phyloP scores from a whole-genome alignment of 1,140 invertebrate genomes.

The Catajapyx aquilonaris region DNA sequence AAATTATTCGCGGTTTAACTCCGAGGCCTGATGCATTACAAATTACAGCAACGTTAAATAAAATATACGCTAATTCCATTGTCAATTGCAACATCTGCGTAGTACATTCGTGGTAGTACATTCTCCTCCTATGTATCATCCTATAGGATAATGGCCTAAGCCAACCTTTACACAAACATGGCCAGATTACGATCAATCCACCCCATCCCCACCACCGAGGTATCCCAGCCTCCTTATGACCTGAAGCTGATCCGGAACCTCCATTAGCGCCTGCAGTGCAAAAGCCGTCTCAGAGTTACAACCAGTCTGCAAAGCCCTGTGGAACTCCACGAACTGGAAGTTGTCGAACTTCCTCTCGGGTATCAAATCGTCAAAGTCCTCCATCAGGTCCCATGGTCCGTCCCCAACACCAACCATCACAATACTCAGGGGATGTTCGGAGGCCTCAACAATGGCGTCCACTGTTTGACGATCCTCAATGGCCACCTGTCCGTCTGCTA shows the following conservation, averaged over 20 bases:
- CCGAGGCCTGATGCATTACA: too few species aligned
- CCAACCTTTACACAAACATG: too few species aligned
- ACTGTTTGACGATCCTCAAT: slow-evolving; percentile 20
- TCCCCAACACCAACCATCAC: slow-evolving; percentile 35
- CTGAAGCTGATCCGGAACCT: not conserved
- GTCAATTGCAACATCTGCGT: too few species aligned
- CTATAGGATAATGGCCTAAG: too few species aligned
- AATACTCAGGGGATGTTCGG: slow-evolving; percentile 28
- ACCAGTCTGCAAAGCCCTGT: slow-evolving; percentile 12
- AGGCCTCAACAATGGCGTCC: slow-evolving; percentile 29
- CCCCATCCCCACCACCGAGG: slow-evolving; percentile 28
- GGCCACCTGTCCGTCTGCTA: slow-evolving; percentile 29
- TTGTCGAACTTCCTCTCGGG: slow-evolving; percentile 30
- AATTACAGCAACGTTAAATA: too few species aligned
- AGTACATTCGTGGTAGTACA: too few species aligned
- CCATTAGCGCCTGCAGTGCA: not conserved
- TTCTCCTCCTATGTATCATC: too few species aligned
- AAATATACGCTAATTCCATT: too few species aligned
- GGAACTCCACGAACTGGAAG: slow-evolving; percentile 32
- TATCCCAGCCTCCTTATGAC: not conserved
- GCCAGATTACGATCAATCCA: too few species aligned
- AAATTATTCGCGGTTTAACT: too few species aligned
- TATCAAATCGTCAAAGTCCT: slow-evolving; percentile 28
- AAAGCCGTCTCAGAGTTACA: not conserved
- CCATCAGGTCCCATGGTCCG: slow-evolving; percentile 31